Percentiles rank a stretch among this genome's conserved stretches.
Conservation (phyloP, 2,797 vertebrate species). For the Amblyraja radiata region DNA sequence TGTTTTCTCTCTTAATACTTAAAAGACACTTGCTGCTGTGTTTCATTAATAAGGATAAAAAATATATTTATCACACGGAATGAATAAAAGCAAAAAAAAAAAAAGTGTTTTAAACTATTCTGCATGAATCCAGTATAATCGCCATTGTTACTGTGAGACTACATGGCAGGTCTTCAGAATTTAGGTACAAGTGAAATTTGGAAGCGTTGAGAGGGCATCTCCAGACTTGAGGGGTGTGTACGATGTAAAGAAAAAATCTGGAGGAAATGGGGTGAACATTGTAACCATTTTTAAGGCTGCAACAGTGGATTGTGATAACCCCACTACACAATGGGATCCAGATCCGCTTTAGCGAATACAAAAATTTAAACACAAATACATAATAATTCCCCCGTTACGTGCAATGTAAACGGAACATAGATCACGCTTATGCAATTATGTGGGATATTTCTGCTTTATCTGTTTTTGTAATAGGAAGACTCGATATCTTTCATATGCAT, state of each 20-base stretch:
- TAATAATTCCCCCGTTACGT: slow-evolving; percentile 53
- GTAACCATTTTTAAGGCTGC: background rate
- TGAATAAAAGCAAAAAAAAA: background rate
- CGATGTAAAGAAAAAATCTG: background rate
- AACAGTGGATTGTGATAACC: slow-evolving; percentile 5
- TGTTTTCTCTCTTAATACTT: slow-evolving; percentile 33
- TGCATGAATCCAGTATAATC: slow-evolving; percentile 34
- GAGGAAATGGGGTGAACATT: background rate
- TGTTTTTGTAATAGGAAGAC: slow-evolving; percentile 58
- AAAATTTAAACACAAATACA: slow-evolving; percentile 14
- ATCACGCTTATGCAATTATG: slow-evolving; percentile 65
- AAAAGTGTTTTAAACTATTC: slow-evolving; percentile 26
- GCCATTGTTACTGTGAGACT: slow-evolving; percentile 29
- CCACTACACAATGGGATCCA: background rate
- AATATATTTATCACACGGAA: slow-evolving; percentile 27
- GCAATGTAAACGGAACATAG: slow-evolving; percentile 81
- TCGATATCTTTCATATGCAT: slow-evolving; percentile 81
- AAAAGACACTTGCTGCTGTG: slow-evolving; percentile 30
- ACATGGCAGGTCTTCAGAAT: background rate
- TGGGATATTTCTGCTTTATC: slow-evolving; percentile 60
- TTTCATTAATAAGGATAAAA: slow-evolving; percentile 34
- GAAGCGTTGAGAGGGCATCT: background rate
- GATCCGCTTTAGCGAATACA: slow-evolving; percentile 14
- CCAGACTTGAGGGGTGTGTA: slow-evolving; percentile 4
- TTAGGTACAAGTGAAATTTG: background rate